A percentile compares a stretch with the other conserved stretches of the same genome.
phyloP scores from a whole-genome alignment of 2,797 vertebrate species.

The Podargus strigoides region DNA sequence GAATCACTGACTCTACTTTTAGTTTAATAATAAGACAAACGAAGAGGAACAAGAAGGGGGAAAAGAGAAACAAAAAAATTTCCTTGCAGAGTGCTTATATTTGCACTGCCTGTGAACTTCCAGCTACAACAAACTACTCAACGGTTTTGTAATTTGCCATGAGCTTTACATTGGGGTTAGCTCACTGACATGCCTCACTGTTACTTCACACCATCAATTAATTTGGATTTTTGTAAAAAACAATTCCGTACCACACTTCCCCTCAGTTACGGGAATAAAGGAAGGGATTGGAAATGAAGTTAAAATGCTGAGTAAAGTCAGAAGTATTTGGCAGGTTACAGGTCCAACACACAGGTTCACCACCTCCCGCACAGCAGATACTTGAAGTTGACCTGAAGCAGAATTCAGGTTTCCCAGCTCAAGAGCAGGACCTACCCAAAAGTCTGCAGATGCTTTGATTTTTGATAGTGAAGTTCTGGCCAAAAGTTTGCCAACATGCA shows the following conservation, averaged over 20 bases:
- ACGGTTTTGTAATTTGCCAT: neutral
- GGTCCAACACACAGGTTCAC: neutral
- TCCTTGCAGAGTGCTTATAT: neutral
- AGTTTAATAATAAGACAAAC: constrained; percentile 52
- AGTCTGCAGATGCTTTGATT: neutral
- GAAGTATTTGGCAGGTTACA: neutral
- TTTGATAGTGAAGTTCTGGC: neutral
- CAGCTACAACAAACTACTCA: neutral
- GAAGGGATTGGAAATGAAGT: neutral
- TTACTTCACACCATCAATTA: neutral
- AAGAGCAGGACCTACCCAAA: neutral
- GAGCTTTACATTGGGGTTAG: neutral
- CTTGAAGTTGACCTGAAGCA: neutral
- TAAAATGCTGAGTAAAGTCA: neutral
- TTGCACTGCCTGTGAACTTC: neutral
- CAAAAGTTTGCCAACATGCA: neutral
- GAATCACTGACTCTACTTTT: constrained; percentile 68
- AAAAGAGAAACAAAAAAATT: constrained; percentile 20
- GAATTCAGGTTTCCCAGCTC: neutral
- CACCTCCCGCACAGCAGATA: neutral
- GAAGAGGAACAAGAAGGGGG: constrained; percentile 49
- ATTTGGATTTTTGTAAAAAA: neutral
- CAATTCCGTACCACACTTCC: neutral
- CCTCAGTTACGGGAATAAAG: neutral
- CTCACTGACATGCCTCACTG: neutral